A percentile compares a stretch with the other conserved stretches of the same genome.
Evolutionary conservation across 1,140 invertebrate genomes (phyloP).

Genomic region (Ips nitidus): DNA sequence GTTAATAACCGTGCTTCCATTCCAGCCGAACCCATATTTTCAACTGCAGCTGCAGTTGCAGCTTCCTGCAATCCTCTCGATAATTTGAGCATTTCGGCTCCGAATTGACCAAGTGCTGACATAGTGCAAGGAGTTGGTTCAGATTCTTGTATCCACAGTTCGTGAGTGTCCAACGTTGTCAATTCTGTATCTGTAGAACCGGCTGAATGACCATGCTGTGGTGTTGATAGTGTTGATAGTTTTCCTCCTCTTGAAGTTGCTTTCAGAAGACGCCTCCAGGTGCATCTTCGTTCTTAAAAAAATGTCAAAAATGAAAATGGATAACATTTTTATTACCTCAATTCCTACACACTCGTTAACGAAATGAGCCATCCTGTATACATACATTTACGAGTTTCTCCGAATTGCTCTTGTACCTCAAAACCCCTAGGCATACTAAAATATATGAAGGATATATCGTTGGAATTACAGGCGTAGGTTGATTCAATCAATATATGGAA

Average conservation of each 20-base stretch:
- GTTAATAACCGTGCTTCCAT: constrained; percentile 7
- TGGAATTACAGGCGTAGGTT: too few relatives aligned
- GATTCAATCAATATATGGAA: too few relatives aligned
- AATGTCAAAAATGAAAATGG: too few relatives aligned
- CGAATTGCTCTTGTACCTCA: too few relatives aligned
- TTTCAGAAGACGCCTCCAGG: constrained; percentile 63
- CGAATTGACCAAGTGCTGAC: constrained; percentile 79
- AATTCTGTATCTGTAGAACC: constrained; percentile 80
- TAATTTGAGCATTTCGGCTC: constrained; percentile 78
- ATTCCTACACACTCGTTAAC: not conserved
- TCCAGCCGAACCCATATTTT: constrained; percentile 11
- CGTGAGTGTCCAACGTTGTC: constrained; percentile 75
- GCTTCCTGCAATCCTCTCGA: constrained; percentile 72
- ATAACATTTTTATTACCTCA: not conserved
- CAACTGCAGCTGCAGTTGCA: constrained; percentile 38
- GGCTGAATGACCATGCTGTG: constrained; percentile 69
- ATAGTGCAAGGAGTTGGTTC: constrained; percentile 77
- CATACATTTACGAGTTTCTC: too few relatives aligned
- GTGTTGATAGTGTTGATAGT: constrained; percentile 56
- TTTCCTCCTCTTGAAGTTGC: constrained; percentile 40
- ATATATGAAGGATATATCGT: too few relatives aligned
- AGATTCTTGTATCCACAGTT: constrained; percentile 77
- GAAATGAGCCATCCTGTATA: too few relatives aligned
- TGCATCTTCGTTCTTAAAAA: constrained; percentile 60
- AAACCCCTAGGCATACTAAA: too few relatives aligned